A percentile compares a stretch with the other conserved stretches of the same genome.
These are phyloP conservation scores for Cottoperca gobio DNA, from an alignment of 2,797 vertebrate genomes.

Conservation along the genomic window DNA sequence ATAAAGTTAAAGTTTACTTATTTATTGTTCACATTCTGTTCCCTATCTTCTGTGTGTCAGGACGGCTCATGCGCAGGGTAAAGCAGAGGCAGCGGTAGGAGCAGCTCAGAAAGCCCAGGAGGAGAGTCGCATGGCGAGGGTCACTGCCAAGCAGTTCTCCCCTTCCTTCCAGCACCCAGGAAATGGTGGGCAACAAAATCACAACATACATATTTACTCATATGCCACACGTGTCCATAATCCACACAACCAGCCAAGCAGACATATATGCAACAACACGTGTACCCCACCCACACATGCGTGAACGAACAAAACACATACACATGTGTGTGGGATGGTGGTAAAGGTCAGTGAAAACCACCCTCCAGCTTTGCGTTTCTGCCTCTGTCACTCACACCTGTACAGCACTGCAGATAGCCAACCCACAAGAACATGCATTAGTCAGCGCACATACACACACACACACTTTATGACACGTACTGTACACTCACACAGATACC, in stretches of 20 bases:
- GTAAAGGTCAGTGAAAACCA: slow-evolving; percentile 72
- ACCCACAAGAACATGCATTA: slow-evolving; percentile 29
- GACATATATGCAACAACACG: not conserved
- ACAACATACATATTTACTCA: not conserved
- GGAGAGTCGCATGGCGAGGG: slow-evolving; percentile 94
- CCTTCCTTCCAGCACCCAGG: slow-evolving; percentile 97
- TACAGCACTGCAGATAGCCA: slow-evolving; percentile 52
- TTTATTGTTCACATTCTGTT: not conserved
- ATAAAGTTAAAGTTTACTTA: not conserved
- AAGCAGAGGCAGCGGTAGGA: slow-evolving; percentile 91
- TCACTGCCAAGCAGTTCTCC: slow-evolving; percentile 98
- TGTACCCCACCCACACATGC: slow-evolving; percentile 12
- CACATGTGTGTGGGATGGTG: slow-evolving; percentile 43
- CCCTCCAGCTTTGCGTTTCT: slow-evolving; percentile 64
- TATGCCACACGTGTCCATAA: not conserved
- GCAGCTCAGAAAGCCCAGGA: slow-evolving; percentile 96
- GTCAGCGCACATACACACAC: slow-evolving; percentile 11
- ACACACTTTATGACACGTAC: slow-evolving; percentile 19
- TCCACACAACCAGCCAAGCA: slow-evolving; percentile 9
- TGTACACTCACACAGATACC: slow-evolving; percentile 32
- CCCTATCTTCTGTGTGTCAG: slow-evolving; percentile 77
- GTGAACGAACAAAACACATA: not conserved
- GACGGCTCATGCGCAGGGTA: slow-evolving; percentile 95
- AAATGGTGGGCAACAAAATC: slow-evolving; percentile 87
- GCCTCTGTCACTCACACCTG: slow-evolving; percentile 66